These are phyloP conservation scores for Caerostris darwini DNA, from an alignment of 1,140 invertebrate species.

Conservation along the genomic window DNA sequence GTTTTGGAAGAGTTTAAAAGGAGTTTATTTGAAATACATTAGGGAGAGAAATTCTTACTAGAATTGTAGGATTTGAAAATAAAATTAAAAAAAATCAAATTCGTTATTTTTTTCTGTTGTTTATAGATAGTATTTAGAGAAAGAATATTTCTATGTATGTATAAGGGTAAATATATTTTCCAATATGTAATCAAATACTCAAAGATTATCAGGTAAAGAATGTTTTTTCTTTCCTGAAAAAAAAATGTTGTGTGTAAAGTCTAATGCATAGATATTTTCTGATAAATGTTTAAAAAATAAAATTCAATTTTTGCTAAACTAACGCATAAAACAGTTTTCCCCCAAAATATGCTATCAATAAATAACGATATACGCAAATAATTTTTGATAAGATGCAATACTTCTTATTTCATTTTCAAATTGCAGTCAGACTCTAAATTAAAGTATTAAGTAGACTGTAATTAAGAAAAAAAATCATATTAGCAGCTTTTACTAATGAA, in stretches of 20 bases:
- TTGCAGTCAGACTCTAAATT: too few relatives aligned
- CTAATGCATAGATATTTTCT: too few relatives aligned
- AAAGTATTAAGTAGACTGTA: too few relatives aligned
- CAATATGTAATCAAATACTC: not conserved
- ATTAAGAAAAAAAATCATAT: too few relatives aligned
- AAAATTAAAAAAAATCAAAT: not conserved
- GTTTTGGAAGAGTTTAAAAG: not conserved
- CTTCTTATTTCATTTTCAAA: too few relatives aligned
- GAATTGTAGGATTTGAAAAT: not conserved
- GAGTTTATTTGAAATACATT: not conserved
- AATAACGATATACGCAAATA: too few relatives aligned
- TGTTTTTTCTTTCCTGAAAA: too few relatives aligned
- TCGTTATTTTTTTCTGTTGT: not conserved
- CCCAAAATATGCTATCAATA: not conserved
- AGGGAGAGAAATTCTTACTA: not conserved
- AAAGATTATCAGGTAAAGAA: not conserved
- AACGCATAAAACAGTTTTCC: too few relatives aligned
- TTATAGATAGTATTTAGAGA: not conserved
- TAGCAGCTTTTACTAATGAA: too few relatives aligned
- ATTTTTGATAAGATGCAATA: too few relatives aligned
- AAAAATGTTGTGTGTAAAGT: not conserved
- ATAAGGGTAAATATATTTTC: not conserved
- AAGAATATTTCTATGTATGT: not conserved
- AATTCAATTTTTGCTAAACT: too few relatives aligned
- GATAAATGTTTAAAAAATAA: too few relatives aligned